Base-by-base conservation (phyloP, 2,797 vertebrate species). In the Leptoclinus maculatus region DNA sequence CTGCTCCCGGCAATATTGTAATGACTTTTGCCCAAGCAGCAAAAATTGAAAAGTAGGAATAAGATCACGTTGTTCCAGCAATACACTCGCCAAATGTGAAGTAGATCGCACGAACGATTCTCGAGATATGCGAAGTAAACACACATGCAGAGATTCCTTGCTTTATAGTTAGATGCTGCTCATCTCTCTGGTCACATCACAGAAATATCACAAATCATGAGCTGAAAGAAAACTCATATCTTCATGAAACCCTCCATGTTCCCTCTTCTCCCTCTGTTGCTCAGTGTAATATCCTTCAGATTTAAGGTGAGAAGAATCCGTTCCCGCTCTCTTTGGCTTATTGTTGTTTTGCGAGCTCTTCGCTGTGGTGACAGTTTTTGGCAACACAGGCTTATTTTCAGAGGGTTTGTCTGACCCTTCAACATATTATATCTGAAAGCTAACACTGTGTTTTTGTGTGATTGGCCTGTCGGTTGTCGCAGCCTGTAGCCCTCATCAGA, bases 151-250 rank as follows among this genome's bases (percentile, higher is more conserved):
- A 23, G 58, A 23, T 60, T 38, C 0, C 58, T 38, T 60, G 58
- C 34, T 38, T 38, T 13, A n/a, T 38, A 38, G 11, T 57, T 17
- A 29, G 27, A 34, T 47, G 27, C 47, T 53, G 27, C 29, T 58
- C 23, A n/a, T 38, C 17, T 41, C 45, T 62, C 25, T 29, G 47
- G 17, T 23, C 25, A 57, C 12, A 47, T 57, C 39, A 64, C 2
- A 53, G n/a, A 74, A 47, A 60, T 27, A 27, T 76, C 36, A 25
- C 19, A 59, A 83, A 41, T 58, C 29, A 51, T 21, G 25, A 57
- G 23, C 43, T 76, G 71, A 74, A 76, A 54, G 41, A 59, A 74
- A 71, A 53, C 10, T 32, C 19, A 47, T 41, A 45, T 59, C 45
- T 27, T 34, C 17, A 23, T 14, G 17, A 63, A 69, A 69, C 16